Evolutionary conservation across 2,797 vertebrate species (phyloP), one percentile per base, ranked within the genome.

Genomic region (Enteromius treurensis): DNA sequence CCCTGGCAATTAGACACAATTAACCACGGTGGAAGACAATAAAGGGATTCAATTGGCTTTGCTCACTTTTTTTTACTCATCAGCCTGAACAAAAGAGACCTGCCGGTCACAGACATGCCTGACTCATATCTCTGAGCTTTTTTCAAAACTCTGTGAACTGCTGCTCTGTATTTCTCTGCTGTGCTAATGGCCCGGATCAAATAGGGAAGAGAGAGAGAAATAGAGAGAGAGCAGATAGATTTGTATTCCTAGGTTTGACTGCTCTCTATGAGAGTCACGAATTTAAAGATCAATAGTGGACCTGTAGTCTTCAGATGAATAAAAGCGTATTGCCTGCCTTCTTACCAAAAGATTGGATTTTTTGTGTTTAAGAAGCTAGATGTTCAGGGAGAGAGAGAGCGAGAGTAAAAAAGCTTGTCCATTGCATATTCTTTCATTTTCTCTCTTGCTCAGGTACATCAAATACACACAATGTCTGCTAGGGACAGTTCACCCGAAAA

Each of bases 101-200:
- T 60, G 47, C 55, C 23, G 79, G 51, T 80, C 49, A 58, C 67
- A 76, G 77, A 83, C 55, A 77, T 80, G 81, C 70, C 68, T 81
- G 47, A 77, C 79, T 65, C 34, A 51, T 74, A 83, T 81, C 21
- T 64, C 58, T 64, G 45, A 23, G 19, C 80, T 85, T 81, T 82
- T 68, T 64, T 58, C 23, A 37, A 79, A 45, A 73, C 60, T 68
- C 42, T 62, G 55, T 60, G 15, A 65, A 29, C 7, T 6, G 15
- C 14, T 49, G 60, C 55, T 62, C 19, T 62, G 26, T 81, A 81
- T 60, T 26, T 62, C 11, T 77, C 17, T 62, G 23, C 70, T 81
- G 55, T 34, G 19, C 68, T 81, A 87, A 83, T 86, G 67, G 81
- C 58, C 45, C 17, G 34, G 65, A 82, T 84, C 75, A 79, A 68